phyloP scores from a whole-genome alignment of 1,140 invertebrate species.

The Trichomalopsis sarcophagae region DNA sequence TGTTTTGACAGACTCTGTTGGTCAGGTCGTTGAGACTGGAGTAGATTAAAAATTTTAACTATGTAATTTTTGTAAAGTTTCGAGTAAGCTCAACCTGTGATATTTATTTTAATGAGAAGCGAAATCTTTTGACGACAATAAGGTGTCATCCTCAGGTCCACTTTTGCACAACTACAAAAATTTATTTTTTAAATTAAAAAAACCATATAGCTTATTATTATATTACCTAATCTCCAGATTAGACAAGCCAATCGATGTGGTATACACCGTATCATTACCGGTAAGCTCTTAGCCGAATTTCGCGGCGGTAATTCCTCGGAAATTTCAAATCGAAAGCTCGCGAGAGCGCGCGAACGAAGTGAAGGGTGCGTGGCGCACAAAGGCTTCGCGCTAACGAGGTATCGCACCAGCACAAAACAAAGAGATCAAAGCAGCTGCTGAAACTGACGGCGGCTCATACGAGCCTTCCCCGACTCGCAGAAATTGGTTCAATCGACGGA shows the following conservation, averaged over 20 bases:
- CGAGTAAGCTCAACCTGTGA: too few species aligned
- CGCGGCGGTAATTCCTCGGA: neutral
- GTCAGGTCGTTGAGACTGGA: too few species aligned
- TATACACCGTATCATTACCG: neutral
- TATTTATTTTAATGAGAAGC: too few species aligned
- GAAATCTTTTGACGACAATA: too few species aligned
- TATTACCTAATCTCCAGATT: neutral
- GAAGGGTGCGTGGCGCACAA: neutral
- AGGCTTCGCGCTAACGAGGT: constrained; percentile 21
- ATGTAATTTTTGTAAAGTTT: too few species aligned
- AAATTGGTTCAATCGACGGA: constrained; percentile 19
- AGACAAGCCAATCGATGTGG: neutral
- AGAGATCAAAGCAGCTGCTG: constrained; percentile 25
- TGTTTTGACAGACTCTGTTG: too few species aligned
- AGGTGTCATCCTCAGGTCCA: too few species aligned
- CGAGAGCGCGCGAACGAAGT: neutral
- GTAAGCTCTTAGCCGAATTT: neutral
- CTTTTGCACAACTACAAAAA: too few species aligned
- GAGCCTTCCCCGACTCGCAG: neutral
- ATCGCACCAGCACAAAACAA: constrained; percentile 11
- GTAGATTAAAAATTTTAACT: too few species aligned
- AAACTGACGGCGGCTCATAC: neutral
- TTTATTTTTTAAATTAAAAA: too few species aligned
- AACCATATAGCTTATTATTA: too few species aligned
- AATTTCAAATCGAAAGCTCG: constrained; percentile 5